Evolutionary conservation across 2,888 invertebrate species (phyloP).

Genomic region (Erebia aethiops): DNA sequence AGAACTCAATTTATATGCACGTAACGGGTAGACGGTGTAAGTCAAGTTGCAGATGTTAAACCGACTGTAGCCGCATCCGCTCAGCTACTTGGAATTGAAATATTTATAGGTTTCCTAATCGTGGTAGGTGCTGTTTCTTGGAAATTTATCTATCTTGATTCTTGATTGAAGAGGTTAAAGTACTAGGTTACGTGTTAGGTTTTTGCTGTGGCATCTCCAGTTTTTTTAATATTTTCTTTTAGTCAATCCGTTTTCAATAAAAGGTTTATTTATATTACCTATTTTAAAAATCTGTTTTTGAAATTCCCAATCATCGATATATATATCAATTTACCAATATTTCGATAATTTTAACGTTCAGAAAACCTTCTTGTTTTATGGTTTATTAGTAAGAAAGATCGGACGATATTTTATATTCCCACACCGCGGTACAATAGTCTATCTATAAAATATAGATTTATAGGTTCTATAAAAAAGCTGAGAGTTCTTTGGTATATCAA

Average conservation of each 20-base stretch:
- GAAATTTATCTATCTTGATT: conserved; percentile 66
- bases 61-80: conserved; percentile 77
- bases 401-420: conserved; percentile 36
- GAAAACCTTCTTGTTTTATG: neutral
- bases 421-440: conserved; percentile 39
- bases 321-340: no score
- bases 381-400: conserved; percentile 5
- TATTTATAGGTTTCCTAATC: conserved; percentile 76
- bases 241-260: no score
- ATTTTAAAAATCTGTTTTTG: neutral
- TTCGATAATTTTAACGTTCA: neutral
- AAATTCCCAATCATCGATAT: no score
- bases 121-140: conserved; percentile 56
- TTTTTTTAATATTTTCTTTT: neutral
- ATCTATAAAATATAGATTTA: conserved; percentile 47
- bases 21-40: conserved; percentile 77
- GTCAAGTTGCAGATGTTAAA: conserved; percentile 80
- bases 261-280: no score
- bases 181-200: conserved; percentile 22
- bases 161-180: conserved; percentile 54
- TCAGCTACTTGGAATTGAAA: conserved; percentile 74
- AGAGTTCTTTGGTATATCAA: conserved; percentile 41
- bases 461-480: conserved; percentile 45
- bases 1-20: conserved; percentile 70
- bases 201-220: neutral